Conservation (phyloP, 2,113 vertebrate genomes). For the Hemiscyllium ocellatum region DNA sequence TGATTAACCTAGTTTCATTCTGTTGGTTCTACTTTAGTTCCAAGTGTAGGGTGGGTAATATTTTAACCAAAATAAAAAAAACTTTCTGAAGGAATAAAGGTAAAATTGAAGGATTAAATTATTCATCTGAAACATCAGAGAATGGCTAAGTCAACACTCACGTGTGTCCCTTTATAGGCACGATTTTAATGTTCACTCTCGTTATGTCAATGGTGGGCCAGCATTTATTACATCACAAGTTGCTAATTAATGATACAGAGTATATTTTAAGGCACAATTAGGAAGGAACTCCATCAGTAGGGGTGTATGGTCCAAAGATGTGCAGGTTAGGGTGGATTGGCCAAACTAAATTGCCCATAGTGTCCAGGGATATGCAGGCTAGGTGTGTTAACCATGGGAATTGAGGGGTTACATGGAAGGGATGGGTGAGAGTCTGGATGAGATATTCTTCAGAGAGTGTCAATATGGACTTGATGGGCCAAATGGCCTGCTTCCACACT, state of each 20-base stretch:
- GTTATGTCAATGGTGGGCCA: not conserved
- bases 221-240: not conserved
- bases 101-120: not conserved
- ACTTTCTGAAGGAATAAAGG: not conserved
- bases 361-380: too few species aligned
- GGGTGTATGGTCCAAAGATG: not conserved
- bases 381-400: too few species aligned
- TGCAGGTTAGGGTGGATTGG: too few species aligned
- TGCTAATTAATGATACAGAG: not conserved
- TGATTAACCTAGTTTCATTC: not conserved
- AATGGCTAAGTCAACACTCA: too few species aligned
- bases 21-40: not conserved
- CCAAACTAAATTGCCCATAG: too few species aligned
- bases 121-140: not conserved
- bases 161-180: too few species aligned
- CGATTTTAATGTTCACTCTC: too few species aligned
- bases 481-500: too few species aligned
- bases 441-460: too few species aligned
- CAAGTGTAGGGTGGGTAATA: not conserved
- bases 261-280: not conserved
- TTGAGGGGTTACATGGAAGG: too few species aligned
- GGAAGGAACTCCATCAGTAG: not conserved
- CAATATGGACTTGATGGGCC: too few species aligned
- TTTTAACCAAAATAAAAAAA: not conserved
- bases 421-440: too few species aligned